Evolutionary conservation across 2,113 vertebrate genomes (phyloP).

Genomic region (Limanda limanda): DNA sequence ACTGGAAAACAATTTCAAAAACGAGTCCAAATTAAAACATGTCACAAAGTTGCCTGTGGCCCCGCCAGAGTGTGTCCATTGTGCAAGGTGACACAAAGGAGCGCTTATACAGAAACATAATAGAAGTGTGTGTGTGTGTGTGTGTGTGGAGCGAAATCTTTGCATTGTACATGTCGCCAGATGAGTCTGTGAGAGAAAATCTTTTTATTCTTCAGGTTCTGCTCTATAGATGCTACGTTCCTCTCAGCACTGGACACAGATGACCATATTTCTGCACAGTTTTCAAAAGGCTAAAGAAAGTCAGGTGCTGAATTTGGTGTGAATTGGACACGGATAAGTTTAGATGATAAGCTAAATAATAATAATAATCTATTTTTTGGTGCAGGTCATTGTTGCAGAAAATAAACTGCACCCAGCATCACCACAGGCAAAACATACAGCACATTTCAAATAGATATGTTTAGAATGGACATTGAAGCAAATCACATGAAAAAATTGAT

Average conservation of each 20-base stretch:
- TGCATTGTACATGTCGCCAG: constrained; percentile 1
- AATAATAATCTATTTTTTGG: too few species aligned
- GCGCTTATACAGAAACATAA: constrained; percentile 35
- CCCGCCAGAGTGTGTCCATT: constrained; percentile 57
- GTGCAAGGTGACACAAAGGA: constrained; percentile 55
- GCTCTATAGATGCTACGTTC: neutral
- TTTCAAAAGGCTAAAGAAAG: too few species aligned
- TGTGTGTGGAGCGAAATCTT: neutral
- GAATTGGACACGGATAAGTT: too few species aligned
- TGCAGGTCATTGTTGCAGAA: neutral
- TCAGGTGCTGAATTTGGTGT: too few species aligned
- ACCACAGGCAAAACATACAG: too few species aligned
- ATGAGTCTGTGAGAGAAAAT: neutral
- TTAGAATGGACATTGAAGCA: too few species aligned
- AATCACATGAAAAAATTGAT: too few species aligned
- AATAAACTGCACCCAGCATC: too few species aligned
- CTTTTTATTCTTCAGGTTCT: constrained; percentile 13
- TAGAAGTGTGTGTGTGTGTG: constrained; percentile 31
- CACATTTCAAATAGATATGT: too few species aligned
- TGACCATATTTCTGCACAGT: too few species aligned
- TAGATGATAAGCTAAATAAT: too few species aligned
- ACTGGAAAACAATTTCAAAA: constrained; percentile 21
- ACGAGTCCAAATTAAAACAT: constrained; percentile 38
- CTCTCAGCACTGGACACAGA: too few species aligned
- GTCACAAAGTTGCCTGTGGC: constrained; percentile 33